A percentile compares a stretch with the other conserved stretches of the same genome.
Evolutionary conservation across 2,113 vertebrate species (phyloP).

Genomic region (Sylvia atricapilla): DNA sequence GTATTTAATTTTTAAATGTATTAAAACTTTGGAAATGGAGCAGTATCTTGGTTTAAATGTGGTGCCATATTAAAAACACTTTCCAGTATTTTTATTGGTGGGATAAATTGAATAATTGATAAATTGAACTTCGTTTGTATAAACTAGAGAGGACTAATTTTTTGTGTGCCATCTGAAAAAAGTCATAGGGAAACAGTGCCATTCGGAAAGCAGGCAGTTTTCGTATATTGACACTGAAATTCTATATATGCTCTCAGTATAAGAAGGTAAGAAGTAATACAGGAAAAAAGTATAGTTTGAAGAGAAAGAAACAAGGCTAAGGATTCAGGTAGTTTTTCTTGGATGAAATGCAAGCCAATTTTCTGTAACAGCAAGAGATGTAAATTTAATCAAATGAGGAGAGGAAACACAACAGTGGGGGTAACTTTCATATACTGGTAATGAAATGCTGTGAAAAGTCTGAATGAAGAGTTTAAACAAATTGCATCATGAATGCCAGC

Average conservation of each 20-base stretch:
- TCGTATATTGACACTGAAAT: not conserved
- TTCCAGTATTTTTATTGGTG: not conserved
- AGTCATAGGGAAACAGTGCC: not conserved
- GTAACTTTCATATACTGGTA: not conserved
- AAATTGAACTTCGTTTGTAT: not conserved
- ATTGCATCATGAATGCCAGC: not conserved
- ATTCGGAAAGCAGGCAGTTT: not conserved
- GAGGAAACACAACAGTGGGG: not conserved
- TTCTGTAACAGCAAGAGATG: not conserved
- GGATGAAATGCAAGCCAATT: not conserved
- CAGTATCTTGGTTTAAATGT: not conserved
- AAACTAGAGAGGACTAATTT: not conserved
- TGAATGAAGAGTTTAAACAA: not conserved
- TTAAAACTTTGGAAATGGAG: not conserved
- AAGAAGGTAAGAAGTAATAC: not conserved
- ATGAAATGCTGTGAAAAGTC: not conserved
- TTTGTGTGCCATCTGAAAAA: not conserved
- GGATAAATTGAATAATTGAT: not conserved
- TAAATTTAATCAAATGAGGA: not conserved
- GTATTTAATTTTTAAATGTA: not conserved
- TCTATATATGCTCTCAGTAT: not conserved
- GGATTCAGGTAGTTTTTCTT: not conserved
- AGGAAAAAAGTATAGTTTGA: not conserved
- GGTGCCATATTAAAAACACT: not conserved
- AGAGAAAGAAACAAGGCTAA: not conserved